A percentile compares a stretch with the other conserved stretches of the same genome.
Evolutionary conservation across 2,888 invertebrate genomes (phyloP).

Genomic region (Dendrolimus houi): DNA sequence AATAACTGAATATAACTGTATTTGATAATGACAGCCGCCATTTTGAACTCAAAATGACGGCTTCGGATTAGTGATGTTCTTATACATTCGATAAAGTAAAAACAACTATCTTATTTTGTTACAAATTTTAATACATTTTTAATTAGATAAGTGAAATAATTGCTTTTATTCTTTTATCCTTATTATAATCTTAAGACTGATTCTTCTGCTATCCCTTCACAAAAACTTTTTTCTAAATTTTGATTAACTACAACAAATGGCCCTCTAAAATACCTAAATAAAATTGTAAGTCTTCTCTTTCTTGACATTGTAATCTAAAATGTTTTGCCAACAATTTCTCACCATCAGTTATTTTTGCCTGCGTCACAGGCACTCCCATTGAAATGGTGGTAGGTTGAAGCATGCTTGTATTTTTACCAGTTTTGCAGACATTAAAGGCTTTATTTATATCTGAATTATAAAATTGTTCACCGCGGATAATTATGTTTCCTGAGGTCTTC

Average conservation of each 20-base stretch:
- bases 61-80: conserved; percentile 7
- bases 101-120: conserved; percentile 4
- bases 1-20: conserved; percentile 5
- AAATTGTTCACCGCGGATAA: conserved; percentile 10
- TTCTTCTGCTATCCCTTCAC: conserved; percentile 7
- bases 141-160: conserved; percentile 3
- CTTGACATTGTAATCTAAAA: conserved; percentile 14
- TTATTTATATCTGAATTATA: conserved; percentile 11
- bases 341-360: conserved; percentile 13
- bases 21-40: conserved; percentile 11
- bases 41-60: conserved; percentile 4
- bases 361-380: conserved; percentile 8
- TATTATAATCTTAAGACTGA: conserved; percentile 11
- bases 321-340: conserved; percentile 15
- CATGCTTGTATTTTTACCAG: conserved; percentile 13
- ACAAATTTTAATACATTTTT: conserved; percentile 2
- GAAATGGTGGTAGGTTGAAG: conserved; percentile 10
- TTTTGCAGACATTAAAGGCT: conserved; percentile 13
- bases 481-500: conserved; percentile 10
- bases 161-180: conserved; percentile 4
- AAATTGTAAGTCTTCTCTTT: conserved; percentile 14
- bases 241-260: conserved; percentile 8
- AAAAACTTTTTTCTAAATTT: conserved; percentile 9
- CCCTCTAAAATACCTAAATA: conserved; percentile 12
- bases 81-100: conserved; percentile 7